These are phyloP conservation scores for Meloidogyne floridensis DNA, from an alignment of 1,140 invertebrate species.

Conservation along the genomic window DNA sequence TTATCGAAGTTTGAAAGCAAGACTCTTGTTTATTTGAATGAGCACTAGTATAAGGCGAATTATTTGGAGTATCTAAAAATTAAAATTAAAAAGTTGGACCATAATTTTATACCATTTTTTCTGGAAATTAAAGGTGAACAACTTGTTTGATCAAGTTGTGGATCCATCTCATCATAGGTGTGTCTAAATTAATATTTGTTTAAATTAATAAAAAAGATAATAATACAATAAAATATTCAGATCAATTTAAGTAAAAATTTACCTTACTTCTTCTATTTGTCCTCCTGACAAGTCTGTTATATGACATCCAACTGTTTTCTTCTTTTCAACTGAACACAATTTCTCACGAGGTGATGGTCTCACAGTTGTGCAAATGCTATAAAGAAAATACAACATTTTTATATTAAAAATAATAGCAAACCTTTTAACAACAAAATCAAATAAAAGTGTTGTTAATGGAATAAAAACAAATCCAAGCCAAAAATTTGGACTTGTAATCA, in stretches of 20 bases:
- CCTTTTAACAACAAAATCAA: conserved; percentile 86
- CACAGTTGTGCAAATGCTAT: conserved; percentile 58
- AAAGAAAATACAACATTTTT: conserved; percentile 22
- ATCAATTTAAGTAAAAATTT: neutral
- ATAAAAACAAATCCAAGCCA: conserved; percentile 90
- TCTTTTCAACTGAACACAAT: conserved; percentile 51
- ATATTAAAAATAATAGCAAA: conserved; percentile 69
- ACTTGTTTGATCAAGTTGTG: neutral
- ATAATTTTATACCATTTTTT: neutral
- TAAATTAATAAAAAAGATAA: neutral
- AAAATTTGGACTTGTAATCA: conserved; percentile 85
- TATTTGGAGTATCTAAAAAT: neutral
- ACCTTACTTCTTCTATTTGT: conserved; percentile 7
- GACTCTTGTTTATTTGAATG: conserved; percentile 2
- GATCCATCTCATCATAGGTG: neutral
- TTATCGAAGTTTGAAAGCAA: neutral
- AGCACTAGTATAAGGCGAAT: neutral
- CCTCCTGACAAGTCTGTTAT: conserved; percentile 4
- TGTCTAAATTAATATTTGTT: neutral
- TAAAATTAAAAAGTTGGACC: neutral
- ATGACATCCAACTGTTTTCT: conserved; percentile 19
- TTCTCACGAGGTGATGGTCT: conserved; percentile 58
- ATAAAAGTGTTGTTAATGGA: conserved; percentile 80
- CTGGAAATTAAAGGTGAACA: neutral
- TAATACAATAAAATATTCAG: no score